Conservation (phyloP, 1,140 invertebrate genomes). For the Bradysia coprophila region DNA sequence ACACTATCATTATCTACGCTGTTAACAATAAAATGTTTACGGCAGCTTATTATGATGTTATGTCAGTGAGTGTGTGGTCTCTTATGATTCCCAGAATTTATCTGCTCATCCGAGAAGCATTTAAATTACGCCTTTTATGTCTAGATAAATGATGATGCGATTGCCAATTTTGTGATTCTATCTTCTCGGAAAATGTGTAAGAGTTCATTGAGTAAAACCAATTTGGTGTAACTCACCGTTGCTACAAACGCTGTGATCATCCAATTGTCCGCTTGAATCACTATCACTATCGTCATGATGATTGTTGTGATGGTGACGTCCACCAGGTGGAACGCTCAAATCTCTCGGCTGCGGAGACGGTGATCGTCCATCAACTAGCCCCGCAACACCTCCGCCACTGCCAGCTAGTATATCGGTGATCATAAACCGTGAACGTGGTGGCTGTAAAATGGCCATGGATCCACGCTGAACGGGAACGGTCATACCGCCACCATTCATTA, state of each 20-base stretch:
- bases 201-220: too few species aligned
- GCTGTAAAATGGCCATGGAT: conserved; percentile 28
- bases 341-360: conserved; percentile 16
- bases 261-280: conserved; percentile 18
- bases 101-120: too few species aligned
- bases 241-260: conserved; percentile 24
- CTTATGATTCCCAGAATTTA: too few species aligned
- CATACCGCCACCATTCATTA: conserved; percentile 20
- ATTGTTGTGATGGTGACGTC: conserved; percentile 9
- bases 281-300: conserved; percentile 22
- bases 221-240: too few species aligned
- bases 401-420: conserved; percentile 57
- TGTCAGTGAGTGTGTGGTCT: too few species aligned
- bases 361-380: conserved; percentile 16
- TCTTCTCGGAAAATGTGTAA: too few species aligned
- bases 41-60: too few species aligned
- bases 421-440: conserved; percentile 54
- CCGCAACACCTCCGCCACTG: conserved; percentile 21
- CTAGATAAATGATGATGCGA: too few species aligned
- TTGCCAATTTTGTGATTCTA: too few species aligned
- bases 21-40: too few species aligned
- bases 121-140: too few species aligned
- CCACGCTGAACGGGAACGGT: conserved; percentile 26
- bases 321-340: conserved; percentile 5
- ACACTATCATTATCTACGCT: too few species aligned